These are phyloP conservation scores for Leptothorax acervorum DNA, from an alignment of 2,888 invertebrate species.

Conservation along the genomic window DNA sequence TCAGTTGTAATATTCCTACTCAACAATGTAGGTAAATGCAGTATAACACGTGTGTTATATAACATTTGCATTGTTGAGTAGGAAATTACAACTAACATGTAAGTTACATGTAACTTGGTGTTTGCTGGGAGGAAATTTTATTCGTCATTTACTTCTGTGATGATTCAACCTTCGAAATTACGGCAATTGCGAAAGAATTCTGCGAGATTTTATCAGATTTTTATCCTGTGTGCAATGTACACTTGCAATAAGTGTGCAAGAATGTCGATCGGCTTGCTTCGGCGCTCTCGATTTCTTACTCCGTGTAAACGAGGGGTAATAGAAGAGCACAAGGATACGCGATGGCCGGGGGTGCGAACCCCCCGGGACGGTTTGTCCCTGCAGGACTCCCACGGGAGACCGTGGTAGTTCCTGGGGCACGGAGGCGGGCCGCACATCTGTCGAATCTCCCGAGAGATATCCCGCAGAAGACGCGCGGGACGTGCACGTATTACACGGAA, in stretches of 20 bases:
- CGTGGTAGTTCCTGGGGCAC: conserved; percentile 72
- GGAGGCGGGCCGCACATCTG: conserved; percentile 77
- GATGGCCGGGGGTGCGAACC: conserved; percentile 65
- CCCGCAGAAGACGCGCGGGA: conserved; percentile 65
- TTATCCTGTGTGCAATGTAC: not conserved
- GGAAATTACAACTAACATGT: no score
- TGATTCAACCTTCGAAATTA: not conserved
- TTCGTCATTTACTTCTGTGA: not conserved
- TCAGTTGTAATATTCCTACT: no score
- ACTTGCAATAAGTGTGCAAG: conserved; percentile 1
- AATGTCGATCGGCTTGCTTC: conserved; percentile 29
- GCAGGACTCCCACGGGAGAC: conserved; percentile 81
- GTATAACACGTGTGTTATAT: no score
- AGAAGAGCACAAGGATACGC: conserved; percentile 59
- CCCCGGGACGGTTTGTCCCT: conserved; percentile 83
- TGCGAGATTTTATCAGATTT: conserved; percentile 11
- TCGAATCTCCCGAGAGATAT: conserved; percentile 74
- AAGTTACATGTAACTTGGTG: no score
- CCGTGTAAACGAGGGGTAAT: conserved; percentile 55
- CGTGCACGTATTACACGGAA: conserved; percentile 74
- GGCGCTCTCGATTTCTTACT: conserved; percentile 14
- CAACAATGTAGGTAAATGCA: no score
- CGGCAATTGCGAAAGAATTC: not conserved
- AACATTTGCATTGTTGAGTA: no score
- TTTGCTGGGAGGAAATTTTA: not conserved